Conservation (phyloP, 2,797 vertebrate genomes). For the Lithobates pipiens region DNA sequence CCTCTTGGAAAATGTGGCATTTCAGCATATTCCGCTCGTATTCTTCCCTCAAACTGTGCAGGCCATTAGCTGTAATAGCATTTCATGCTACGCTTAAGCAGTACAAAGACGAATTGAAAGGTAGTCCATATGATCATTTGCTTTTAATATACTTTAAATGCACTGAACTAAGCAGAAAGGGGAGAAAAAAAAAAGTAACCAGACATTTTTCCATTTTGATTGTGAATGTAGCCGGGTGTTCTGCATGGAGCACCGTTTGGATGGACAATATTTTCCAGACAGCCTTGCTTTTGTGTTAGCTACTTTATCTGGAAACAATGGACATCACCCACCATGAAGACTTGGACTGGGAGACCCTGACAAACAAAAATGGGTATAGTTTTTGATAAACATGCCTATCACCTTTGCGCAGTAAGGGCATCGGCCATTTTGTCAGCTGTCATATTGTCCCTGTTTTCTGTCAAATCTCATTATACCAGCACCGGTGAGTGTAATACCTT, state of each 20-base stretch:
- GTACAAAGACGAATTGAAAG: constrained; percentile 57
- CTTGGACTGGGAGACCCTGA: not conserved
- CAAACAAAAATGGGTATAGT: not conserved
- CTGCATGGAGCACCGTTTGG: not conserved
- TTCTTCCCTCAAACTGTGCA: constrained; percentile 50
- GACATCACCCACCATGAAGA: not conserved
- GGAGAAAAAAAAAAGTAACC: constrained; percentile 4
- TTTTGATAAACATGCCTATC: not conserved
- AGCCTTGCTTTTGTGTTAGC: not conserved
- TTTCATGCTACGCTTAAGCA: constrained; percentile 52
- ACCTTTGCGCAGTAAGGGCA: not conserved
- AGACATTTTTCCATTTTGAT: constrained; percentile 20
- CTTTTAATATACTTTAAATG: constrained; percentile 59
- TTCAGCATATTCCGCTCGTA: constrained; percentile 46
- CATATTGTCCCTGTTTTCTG: no score
- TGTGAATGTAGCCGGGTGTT: not conserved
- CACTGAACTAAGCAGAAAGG: constrained; percentile 44
- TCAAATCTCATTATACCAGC: no score
- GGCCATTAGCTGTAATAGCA: constrained; percentile 53
- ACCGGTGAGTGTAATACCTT: no score
- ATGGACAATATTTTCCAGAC: not conserved
- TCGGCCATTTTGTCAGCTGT: not conserved
- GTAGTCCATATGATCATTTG: constrained; percentile 53
- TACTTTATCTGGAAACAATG: not conserved
- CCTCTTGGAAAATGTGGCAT: constrained; percentile 40